Evolutionary conservation across 2,888 invertebrate genomes (phyloP).

Genomic region (Caenorhabditis sinica): DNA sequence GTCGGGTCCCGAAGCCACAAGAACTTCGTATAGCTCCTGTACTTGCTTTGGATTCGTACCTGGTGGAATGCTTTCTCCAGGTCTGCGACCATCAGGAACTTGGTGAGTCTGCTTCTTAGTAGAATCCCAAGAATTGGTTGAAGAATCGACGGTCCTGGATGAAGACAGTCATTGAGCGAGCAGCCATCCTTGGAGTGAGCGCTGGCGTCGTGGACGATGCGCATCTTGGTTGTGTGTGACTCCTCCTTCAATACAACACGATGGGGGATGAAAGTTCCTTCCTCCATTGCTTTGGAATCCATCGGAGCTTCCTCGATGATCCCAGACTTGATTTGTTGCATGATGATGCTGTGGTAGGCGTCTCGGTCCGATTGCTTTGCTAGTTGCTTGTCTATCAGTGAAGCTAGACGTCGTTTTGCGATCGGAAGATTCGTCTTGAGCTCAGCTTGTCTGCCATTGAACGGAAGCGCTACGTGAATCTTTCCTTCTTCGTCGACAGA

Average conservation of each 20-base stretch:
- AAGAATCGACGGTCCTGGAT: constrained; percentile 56
- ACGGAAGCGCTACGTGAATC: background rate
- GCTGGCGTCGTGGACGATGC: constrained; percentile 69
- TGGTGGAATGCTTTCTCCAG: constrained; percentile 76
- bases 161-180: constrained; percentile 65
- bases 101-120: constrained; percentile 35
- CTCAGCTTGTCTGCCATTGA: background rate
- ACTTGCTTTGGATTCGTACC: constrained; percentile 54
- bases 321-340: constrained; percentile 12
- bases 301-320: constrained; percentile 37
- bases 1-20: constrained; percentile 67
- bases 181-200: constrained; percentile 11
- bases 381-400: background rate
- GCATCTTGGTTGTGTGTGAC: constrained; percentile 45
- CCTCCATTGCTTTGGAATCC: background rate
- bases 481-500: background rate
- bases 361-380: background rate
- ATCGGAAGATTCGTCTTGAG: background rate
- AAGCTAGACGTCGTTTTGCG: background rate
- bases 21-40: constrained; percentile 63
- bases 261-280: no score
- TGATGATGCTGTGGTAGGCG: background rate
- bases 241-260: constrained; percentile 49
- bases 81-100: constrained; percentile 62
- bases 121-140: constrained; percentile 57